Evolutionary conservation across 2,888 invertebrate species (phyloP).

Genomic region (Drosophila macrospina): DNA sequence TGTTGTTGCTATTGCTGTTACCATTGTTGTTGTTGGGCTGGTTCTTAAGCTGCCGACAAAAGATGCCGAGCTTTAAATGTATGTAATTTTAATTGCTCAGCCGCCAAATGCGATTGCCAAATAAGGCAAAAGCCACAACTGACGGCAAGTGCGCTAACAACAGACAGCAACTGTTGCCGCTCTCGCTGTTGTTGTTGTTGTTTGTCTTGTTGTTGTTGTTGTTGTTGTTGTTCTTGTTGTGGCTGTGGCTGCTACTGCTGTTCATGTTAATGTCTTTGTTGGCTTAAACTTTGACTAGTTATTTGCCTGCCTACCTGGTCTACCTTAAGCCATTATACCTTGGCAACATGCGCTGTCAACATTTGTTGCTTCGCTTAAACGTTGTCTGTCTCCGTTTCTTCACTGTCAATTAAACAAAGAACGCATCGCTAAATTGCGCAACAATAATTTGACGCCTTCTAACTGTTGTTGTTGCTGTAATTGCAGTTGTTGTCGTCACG

Average conservation of each 20-base stretch:
- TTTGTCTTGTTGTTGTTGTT: conserved; percentile 10
- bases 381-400: conserved; percentile 3
- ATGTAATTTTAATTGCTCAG: conserved; percentile 78
- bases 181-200: conserved; percentile 14
- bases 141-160: conserved; percentile 40
- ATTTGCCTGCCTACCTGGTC: conserved; percentile 7
- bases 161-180: conserved; percentile 38
- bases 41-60: conserved; percentile 72
- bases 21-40: conserved; percentile 14
- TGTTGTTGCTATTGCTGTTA: conserved; percentile 2
- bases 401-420: conserved; percentile 35
- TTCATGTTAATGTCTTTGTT: conserved; percentile 47
- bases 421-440: conserved; percentile 25
- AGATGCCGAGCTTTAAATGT: conserved; percentile 70
- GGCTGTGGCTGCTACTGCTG: conserved; percentile 13
- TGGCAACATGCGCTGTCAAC: conserved; percentile 30
- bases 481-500: conserved; percentile 16
- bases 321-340: conserved; percentile 1
- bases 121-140: conserved; percentile 56
- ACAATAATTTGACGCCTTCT: neutral
- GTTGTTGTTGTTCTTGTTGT: neutral
- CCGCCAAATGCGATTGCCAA: conserved; percentile 67
- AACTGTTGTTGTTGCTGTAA: conserved; percentile 2
- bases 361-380: conserved; percentile 17
- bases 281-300: conserved; percentile 8